Evolutionary conservation across 2,113 vertebrate species (phyloP).

Genomic region (Mobula hypostoma): DNA sequence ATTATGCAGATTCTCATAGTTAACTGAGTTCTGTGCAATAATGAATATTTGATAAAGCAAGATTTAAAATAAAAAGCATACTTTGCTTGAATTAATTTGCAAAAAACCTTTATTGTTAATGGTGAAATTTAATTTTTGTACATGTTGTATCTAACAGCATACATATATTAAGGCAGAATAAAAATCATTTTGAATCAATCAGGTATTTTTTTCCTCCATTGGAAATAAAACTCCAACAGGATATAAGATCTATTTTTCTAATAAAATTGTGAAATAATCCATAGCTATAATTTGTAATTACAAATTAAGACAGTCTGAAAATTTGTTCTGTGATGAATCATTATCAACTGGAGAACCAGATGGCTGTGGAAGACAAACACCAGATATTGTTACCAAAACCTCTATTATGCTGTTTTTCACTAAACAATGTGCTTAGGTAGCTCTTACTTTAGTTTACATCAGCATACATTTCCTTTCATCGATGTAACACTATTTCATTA

Average conservation of each 20-base stretch:
- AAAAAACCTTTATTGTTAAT: background rate
- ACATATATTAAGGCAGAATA: background rate
- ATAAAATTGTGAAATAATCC: background rate
- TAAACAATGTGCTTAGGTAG: too few species aligned
- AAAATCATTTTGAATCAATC: background rate
- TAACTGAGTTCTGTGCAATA: background rate
- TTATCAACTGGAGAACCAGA: background rate
- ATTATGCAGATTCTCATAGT: constrained; percentile 21
- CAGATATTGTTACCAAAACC: too few species aligned
- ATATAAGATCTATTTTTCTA: background rate
- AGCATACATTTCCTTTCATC: background rate
- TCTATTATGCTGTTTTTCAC: too few species aligned
- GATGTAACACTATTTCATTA: background rate
- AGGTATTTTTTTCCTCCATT: background rate
- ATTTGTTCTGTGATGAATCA: background rate
- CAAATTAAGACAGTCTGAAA: background rate
- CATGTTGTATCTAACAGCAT: background rate
- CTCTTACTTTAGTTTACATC: too few species aligned
- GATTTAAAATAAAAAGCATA: background rate
- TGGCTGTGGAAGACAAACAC: background rate
- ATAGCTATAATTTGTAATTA: background rate
- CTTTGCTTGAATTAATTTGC: constrained; percentile 2
- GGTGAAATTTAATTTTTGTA: background rate
- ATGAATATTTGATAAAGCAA: constrained; percentile 25
- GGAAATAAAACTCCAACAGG: background rate